A percentile compares a stretch with the other conserved stretches of the same genome.
Evolutionary conservation across 2,113 vertebrate species (phyloP).

Genomic region (Apteryx owenii): DNA sequence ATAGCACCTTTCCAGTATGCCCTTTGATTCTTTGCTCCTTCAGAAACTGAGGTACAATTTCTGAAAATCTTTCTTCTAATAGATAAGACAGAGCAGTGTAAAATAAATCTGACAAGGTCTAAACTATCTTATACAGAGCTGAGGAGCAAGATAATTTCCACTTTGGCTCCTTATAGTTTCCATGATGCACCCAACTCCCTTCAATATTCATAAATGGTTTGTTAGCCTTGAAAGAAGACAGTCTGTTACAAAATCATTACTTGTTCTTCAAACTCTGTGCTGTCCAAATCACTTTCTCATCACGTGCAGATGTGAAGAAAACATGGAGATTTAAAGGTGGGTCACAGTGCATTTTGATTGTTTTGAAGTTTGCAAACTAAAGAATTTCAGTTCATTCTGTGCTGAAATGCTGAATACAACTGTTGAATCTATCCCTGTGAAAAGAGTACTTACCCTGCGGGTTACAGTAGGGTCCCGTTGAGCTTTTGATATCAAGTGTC

Average conservation of each 20-base stretch:
- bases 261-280: background rate
- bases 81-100: background rate
- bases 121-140: background rate
- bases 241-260: background rate
- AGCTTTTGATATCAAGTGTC: conserved; percentile 91
- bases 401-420: background rate
- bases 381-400: background rate
- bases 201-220: background rate
- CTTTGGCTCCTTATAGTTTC: background rate
- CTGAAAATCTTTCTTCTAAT: background rate
- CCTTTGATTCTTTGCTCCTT: background rate
- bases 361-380: background rate
- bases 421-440: fast-evolving
- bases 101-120: background rate
- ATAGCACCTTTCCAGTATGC: fast-evolving
- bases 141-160: background rate
- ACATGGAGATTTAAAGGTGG: background rate
- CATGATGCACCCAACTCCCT: background rate
- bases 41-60: background rate
- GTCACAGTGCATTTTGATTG: background rate
- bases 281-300: background rate
- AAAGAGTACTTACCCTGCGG: conserved; percentile 82
- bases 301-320: background rate
- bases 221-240: background rate
- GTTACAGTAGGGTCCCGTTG: conserved; percentile 90